A percentile compares a stretch with the other conserved stretches of the same genome.
Evolutionary conservation across 2,797 vertebrate species (phyloP).

Genomic region (Cottoperca gobio): DNA sequence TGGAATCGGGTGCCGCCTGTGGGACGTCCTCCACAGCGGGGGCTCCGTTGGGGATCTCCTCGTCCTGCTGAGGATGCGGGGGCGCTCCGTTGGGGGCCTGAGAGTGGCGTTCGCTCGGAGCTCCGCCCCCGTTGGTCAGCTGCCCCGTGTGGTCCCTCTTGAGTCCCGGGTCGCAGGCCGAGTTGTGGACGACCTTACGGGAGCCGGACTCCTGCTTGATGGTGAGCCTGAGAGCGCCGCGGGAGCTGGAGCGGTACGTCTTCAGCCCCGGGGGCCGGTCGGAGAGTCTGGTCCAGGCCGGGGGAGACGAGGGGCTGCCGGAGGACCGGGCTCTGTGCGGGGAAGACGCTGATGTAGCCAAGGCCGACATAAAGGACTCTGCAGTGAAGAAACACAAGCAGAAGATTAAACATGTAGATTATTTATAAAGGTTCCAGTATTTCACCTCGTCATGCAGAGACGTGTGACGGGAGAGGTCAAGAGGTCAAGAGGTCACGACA

Average conservation of each 20-base stretch:
- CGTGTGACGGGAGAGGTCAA: too few species aligned
- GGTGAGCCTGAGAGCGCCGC: conserved; percentile 85
- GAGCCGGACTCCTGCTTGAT: conserved; percentile 89
- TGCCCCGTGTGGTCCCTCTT: conserved; percentile 78
- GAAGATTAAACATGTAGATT: not conserved
- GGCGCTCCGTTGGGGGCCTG: conserved; percentile 56
- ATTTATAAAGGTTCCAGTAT: too few species aligned
- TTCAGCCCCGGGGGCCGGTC: conserved; percentile 85
- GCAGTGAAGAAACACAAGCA: conserved; percentile 23
- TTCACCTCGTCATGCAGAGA: too few species aligned
- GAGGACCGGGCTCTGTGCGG: conserved; percentile 50
- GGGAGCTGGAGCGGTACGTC: conserved; percentile 86
- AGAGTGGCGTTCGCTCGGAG: conserved; percentile 42
- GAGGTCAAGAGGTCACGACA: too few species aligned
- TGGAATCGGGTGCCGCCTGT: conserved; percentile 26
- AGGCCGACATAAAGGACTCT: conserved; percentile 81
- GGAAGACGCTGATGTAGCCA: conserved; percentile 73
- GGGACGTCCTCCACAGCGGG: conserved; percentile 36
- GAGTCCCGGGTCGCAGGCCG: conserved; percentile 74
- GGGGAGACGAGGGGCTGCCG: conserved; percentile 78
- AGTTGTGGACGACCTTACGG: conserved; percentile 86
- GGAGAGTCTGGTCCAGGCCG: conserved; percentile 81
- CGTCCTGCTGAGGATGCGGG: conserved; percentile 13
- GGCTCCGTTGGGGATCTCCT: conserved; percentile 57
- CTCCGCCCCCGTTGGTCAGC: conserved; percentile 77